Evolutionary conservation across 2,888 invertebrate genomes (phyloP).

Genomic region (Lithophane semibrunnea): DNA sequence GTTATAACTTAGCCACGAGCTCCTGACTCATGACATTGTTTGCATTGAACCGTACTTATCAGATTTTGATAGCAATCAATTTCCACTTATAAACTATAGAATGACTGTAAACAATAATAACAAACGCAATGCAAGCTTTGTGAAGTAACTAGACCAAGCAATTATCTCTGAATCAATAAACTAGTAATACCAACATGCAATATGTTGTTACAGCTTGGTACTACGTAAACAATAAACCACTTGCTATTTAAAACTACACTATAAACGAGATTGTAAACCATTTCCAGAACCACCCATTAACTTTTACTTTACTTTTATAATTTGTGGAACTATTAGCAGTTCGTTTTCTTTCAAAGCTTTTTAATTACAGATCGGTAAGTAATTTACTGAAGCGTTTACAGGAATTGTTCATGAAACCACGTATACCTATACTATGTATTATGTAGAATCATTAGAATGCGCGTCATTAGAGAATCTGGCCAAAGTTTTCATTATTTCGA

Average conservation of each 20-base stretch:
- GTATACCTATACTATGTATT: background rate
- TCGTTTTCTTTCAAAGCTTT: conserved; percentile 28
- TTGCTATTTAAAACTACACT: conserved; percentile 48
- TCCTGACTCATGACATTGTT: background rate
- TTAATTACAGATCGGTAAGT: conserved; percentile 18
- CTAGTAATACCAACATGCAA: conserved; percentile 14
- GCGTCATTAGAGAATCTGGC: background rate
- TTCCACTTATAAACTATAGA: background rate
- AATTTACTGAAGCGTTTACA: conserved; percentile 23
- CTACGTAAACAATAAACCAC: conserved; percentile 44
- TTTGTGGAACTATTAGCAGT: conserved; percentile 30
- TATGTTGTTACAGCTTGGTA: conserved; percentile 44
- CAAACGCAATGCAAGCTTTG: conserved; percentile 24
- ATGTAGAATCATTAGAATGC: background rate
- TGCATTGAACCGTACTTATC: background rate
- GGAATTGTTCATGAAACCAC: background rate
- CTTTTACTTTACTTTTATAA: conserved; percentile 31
- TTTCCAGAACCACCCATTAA: conserved; percentile 13
- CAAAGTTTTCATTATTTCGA: background rate
- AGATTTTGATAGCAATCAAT: background rate
- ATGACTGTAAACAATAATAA: conserved; percentile 12
- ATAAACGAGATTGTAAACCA: conserved; percentile 49
- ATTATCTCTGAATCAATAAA: conserved; percentile 51
- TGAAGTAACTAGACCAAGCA: conserved; percentile 30
- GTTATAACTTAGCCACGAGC: too few species aligned